phyloP scores from a whole-genome alignment of 2,797 vertebrate species.

The Acrossocheilus fasciatus region DNA sequence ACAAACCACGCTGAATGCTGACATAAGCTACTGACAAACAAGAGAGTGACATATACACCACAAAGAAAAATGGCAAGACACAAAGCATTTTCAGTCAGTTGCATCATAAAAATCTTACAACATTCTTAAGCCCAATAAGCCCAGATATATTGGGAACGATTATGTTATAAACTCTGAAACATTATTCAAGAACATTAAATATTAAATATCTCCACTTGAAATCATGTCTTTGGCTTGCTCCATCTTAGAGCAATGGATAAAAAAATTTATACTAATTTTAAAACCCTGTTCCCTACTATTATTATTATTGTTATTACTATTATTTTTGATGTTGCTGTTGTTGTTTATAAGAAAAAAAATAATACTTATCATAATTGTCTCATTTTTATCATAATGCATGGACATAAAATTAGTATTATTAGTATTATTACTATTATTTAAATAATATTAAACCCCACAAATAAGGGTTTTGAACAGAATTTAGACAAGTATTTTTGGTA shows the following conservation, averaged over 20 bases:
- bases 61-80: background rate
- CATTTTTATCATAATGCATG: background rate
- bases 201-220: background rate
- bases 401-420: no score
- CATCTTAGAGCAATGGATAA: no score
- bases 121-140: background rate
- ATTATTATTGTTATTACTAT: no score
- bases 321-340: no score
- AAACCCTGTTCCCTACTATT: no score
- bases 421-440: no score
- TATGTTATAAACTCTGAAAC: background rate
- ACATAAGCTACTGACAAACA: background rate
- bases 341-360: no score
- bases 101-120: background rate
- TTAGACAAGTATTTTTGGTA: background rate
- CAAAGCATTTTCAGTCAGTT: background rate
- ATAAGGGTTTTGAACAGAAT: no score
- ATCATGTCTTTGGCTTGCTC: background rate
- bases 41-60: background rate
- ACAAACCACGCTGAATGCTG: background rate
- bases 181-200: background rate
- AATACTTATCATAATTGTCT: no score
- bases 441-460: no score
- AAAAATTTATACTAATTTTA: no score
- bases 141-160: background rate